Evolutionary conservation across 2,113 vertebrate genomes (phyloP).

Genomic region (Ammodytes marinus): DNA sequence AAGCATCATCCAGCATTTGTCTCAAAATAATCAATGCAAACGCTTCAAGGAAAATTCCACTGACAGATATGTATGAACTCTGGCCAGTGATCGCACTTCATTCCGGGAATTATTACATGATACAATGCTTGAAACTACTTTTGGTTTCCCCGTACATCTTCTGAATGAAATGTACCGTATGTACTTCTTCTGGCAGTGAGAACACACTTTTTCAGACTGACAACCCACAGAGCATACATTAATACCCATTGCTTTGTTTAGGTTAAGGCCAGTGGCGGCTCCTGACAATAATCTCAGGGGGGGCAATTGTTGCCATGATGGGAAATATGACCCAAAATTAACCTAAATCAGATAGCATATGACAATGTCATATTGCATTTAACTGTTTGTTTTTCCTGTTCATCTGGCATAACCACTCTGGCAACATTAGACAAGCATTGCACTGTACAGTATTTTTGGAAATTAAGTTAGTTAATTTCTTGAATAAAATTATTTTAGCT

Average conservation of each 20-base stretch:
- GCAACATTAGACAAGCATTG: too few species aligned
- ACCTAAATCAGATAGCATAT: too few species aligned
- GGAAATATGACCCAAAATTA: too few species aligned
- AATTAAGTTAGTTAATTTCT: too few species aligned
- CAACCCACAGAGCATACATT: not conserved
- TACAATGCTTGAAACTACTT: not conserved
- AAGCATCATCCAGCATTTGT: constrained; percentile 66
- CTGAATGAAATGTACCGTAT: not conserved
- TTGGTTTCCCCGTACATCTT: constrained; percentile 3
- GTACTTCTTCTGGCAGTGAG: not conserved
- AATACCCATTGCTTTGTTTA: not conserved
- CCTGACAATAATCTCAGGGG: too few species aligned
- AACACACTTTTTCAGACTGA: not conserved
- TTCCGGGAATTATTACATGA: not conserved
- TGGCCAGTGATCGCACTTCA: constrained; percentile 15
- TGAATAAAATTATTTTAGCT: too few species aligned
- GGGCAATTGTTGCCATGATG: too few species aligned
- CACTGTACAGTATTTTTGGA: too few species aligned
- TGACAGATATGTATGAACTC: constrained; percentile 27
- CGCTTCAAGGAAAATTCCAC: constrained; percentile 29
- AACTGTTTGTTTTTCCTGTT: too few species aligned
- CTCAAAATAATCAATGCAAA: constrained; percentile 64
- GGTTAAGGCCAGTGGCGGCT: too few species aligned
- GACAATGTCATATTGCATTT: too few species aligned
- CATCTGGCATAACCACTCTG: too few species aligned